Conservation (phyloP, 1,140 invertebrate species). For the Calliphora vicina region DNA sequence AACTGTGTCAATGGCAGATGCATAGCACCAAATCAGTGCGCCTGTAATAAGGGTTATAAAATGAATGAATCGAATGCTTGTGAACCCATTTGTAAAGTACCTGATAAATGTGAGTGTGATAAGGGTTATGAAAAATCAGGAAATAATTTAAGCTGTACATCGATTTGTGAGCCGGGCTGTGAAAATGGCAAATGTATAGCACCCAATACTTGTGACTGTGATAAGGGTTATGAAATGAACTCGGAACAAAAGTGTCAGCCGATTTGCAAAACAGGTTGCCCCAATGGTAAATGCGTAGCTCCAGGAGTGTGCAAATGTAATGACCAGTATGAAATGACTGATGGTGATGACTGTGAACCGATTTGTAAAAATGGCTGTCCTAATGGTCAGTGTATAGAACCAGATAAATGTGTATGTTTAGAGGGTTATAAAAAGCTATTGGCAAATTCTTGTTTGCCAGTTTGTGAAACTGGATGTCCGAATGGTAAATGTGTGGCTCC, state of each 20-base stretch:
- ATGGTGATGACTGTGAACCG: constrained; percentile 60
- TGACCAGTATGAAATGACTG: not conserved
- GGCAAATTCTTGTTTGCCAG: constrained; percentile 51
- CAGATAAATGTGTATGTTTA: constrained; percentile 46
- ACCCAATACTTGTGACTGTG: constrained; percentile 55
- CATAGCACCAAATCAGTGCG: constrained; percentile 44
- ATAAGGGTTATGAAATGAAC: not conserved
- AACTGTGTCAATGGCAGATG: constrained; percentile 67
- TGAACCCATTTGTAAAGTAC: constrained; percentile 57
- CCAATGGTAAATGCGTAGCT: constrained; percentile 11
- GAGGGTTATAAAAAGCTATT: constrained; percentile 62
- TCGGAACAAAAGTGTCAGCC: constrained; percentile 66
- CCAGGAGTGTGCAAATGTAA: constrained; percentile 1
- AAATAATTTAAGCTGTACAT: constrained; percentile 47
- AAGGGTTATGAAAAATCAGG: constrained; percentile 64
- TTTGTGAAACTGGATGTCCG: constrained; percentile 47
- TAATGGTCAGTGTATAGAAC: constrained; percentile 44
- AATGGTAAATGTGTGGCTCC: constrained; percentile 65
- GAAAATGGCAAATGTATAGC: constrained; percentile 65
- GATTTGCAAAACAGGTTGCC: constrained; percentile 53
- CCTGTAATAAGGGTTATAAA: constrained; percentile 15
- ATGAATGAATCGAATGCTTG: constrained; percentile 38
- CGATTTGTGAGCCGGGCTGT: constrained; percentile 63
- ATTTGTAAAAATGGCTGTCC: constrained; percentile 55
- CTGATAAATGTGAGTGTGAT: constrained; percentile 67